Evolutionary conservation across 2,113 vertebrate genomes (phyloP), one percentile per base, ranked within the genome.

Genomic region (Ondatra zibethicus): DNA sequence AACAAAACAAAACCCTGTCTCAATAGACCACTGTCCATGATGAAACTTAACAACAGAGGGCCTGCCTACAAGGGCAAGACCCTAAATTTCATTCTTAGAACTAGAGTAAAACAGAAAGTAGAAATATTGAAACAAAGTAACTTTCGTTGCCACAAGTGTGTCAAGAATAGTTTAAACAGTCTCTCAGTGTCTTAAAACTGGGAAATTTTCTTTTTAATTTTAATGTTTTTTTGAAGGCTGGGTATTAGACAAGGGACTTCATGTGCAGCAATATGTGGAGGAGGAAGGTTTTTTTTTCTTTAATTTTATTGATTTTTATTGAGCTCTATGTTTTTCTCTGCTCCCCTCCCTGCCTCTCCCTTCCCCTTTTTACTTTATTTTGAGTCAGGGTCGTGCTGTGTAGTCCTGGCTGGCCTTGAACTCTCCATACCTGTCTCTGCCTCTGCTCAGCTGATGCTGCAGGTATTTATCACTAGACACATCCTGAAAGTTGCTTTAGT

Each of bases 81-180:
- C 21, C 45, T 50, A 23, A 33, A 4, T 72, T 25, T 31, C 10
- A 8, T 36, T 47, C 29, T 31, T 14, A 70, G 85, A 47, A 14
- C 63, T 45, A 36, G 42, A 80, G 76, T 91, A 95, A 92, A 82
- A n/a, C 91, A 88, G 42, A 92, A 42, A 82, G 73, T 81, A 42
- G n/a, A 55, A 76, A 0, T 75, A n/a, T 93, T 85, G 82, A 65
- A 85, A 65, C 65, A 84, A 58, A 61, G 55, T 61, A 45, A 63
- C 25, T 63, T 42, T 84, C 80, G 9, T 58, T 94, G 85, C 95
- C 82, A 73, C 80, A 45, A n/a, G 55, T 12, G 72, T 86, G 14
- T 11, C 13, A 13, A 61, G 39, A 33, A 29, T 17, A 21, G 9
- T 68, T 66, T 68, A 42, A 36, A 45, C 17, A 47, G 84, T 65